Evolutionary conservation across 2,888 invertebrate species (phyloP).

Genomic region (Nomada ruficornis): DNA sequence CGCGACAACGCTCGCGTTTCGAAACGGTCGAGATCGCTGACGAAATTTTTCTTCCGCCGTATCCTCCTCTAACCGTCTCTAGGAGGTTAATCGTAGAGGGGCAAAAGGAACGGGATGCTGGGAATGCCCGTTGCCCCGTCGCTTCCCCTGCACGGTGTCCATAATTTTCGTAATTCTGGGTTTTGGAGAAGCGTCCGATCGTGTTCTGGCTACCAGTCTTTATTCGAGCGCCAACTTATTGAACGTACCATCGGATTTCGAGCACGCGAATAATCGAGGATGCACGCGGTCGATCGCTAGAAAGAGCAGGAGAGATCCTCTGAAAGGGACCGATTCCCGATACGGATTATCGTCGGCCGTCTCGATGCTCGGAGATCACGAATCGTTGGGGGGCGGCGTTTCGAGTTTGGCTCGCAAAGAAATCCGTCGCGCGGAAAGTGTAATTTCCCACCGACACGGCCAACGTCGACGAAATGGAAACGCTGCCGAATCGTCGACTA

Average conservation of each 20-base stretch:
- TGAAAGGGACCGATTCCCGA: too few species aligned
- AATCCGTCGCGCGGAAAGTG: constrained; percentile 58
- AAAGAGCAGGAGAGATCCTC: too few species aligned
- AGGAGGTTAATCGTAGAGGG: constrained; percentile 30
- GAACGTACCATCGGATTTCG: constrained; percentile 68
- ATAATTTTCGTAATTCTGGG: constrained; percentile 83
- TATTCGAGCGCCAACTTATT: constrained; percentile 73
- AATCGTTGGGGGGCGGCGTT: neutral
- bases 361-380: neutral
- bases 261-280: constrained; percentile 44
- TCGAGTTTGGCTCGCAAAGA: constrained; percentile 50
- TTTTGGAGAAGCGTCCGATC: constrained; percentile 73
- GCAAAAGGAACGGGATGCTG: neutral
- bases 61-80: constrained; percentile 33
- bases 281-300: neutral
- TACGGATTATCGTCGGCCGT: too few species aligned
- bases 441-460: constrained; percentile 74
- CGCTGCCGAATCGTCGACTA: constrained; percentile 77
- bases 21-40: neutral
- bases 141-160: constrained; percentile 68
- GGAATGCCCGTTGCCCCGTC: constrained; percentile 67
- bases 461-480: constrained; percentile 76
- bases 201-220: constrained; percentile 81
- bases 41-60: constrained; percentile 3
- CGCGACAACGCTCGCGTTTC: neutral